Percentiles rank a stretch among this genome's conserved stretches.
Evolutionary conservation across 2,888 invertebrate genomes (phyloP).

Genomic region (Nomada hirtipes): DNA sequence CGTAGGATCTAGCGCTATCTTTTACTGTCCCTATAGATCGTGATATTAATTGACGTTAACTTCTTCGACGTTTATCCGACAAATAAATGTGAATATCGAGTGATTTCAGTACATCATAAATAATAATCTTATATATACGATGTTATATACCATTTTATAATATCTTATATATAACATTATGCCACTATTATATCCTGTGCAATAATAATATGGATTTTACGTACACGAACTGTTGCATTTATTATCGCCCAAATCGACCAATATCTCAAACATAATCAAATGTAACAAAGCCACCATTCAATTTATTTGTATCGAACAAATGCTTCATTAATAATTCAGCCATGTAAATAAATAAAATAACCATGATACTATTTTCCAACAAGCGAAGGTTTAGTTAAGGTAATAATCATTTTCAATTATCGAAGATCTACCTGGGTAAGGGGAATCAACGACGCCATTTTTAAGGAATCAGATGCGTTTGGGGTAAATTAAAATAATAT

Average conservation of each 20-base stretch:
- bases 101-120: conserved; percentile 26
- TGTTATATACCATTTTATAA: conserved; percentile 48
- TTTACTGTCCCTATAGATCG: conserved; percentile 25
- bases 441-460: conserved; percentile 15
- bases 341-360: conserved; percentile 13
- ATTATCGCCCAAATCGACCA: conserved; percentile 54
- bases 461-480: conserved; percentile 6
- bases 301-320: background rate
- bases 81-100: conserved; percentile 39
- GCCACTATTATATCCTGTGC: conserved; percentile 57
- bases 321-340: conserved; percentile 21
- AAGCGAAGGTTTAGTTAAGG: background rate
- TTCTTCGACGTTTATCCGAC: conserved; percentile 25
- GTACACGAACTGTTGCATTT: conserved; percentile 53
- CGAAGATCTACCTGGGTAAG: conserved; percentile 48
- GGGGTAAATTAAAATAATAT: conserved; percentile 71
- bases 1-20: conserved; percentile 35
- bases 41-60: conserved; percentile 34
- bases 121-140: conserved; percentile 59
- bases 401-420: background rate
- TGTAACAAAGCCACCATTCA: background rate
- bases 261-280: background rate
- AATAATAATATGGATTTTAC: conserved; percentile 61
- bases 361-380: conserved; percentile 13
- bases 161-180: conserved; percentile 61